Base-by-base conservation (phyloP, 2,888 invertebrate species). In the Folsomia manolachei region DNA sequence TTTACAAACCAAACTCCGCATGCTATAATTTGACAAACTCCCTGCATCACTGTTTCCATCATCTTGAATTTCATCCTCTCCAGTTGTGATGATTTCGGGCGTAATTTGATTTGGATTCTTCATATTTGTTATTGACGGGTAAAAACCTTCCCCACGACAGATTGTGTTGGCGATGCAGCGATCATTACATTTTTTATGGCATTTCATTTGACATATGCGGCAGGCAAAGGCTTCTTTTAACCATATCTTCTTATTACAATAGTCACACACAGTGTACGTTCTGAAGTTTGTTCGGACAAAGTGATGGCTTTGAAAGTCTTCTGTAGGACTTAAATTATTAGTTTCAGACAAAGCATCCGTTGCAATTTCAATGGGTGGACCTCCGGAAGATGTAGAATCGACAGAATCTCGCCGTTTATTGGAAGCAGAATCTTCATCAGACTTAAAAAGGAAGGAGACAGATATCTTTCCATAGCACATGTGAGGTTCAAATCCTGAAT, bases 161-260 rank as follows among this genome's bases (percentile, higher is more conserved):
- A 87, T 86, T 19, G 89, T 89, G 73, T 89, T 88, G 66, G 88
- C 86, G 83, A 91, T 92, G 83, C 95, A 96, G 82, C 94, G 93
- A 11, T 89, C 89, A 77, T 94, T 90, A 84, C 97, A 97, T 83
- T 97, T 97, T 84, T 96, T 97, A 85, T 97, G 97, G 83, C 96
- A 96, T 79, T 94, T 93, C 86, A 96, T 89, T 0, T 90, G 89
- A 83, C 97, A 97, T 77, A 90, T 90, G 69, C 90, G 88, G 84
- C 97, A 97, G 82, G 94, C 93, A 82, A 94, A 93, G 1, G 95
- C 97, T 82, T 95, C 95, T 85, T 97, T 97, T 75, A 97, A 85
- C 97, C 97, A 97, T 81, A 97, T 97, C 89, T 96, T 96, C 83
- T 94, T 95, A 74, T 92, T 91, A 85, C 96, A 96, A 84, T 94